A percentile compares a stretch with the other conserved stretches of the same genome.
phyloP scores from a whole-genome alignment of 2,113 vertebrate genomes.

The Pseudonaja textilis region DNA sequence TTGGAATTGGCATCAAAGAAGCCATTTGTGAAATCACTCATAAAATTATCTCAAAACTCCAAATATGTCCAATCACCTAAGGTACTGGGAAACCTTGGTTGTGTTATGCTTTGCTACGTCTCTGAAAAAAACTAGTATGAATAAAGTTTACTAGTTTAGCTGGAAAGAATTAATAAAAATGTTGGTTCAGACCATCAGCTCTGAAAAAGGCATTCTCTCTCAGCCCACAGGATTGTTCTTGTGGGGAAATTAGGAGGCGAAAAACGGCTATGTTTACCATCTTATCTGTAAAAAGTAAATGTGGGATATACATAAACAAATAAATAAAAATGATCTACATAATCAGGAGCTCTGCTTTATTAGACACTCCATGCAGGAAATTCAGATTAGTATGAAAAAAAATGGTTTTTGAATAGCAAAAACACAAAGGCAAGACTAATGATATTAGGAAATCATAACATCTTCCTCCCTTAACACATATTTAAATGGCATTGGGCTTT shows the following conservation, averaged over 20 bases:
- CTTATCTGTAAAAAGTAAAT: background rate
- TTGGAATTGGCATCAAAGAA: background rate
- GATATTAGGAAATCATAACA: background rate
- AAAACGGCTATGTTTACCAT: background rate
- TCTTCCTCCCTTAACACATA: background rate
- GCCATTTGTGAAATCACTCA: background rate
- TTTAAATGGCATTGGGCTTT: background rate
- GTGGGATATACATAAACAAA: background rate
- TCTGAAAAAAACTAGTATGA: background rate
- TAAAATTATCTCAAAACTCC: background rate
- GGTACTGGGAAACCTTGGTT: background rate
- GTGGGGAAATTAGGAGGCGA: background rate
- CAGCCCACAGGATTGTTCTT: background rate
- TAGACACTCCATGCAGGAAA: background rate
- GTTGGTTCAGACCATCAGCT: background rate
- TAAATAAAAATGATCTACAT: background rate
- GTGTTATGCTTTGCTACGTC: background rate
- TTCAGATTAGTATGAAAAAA: background rate
- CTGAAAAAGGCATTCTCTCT: background rate
- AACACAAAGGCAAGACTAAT: background rate
- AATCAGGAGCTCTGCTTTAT: background rate
- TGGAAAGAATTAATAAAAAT: background rate
- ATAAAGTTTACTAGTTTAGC: background rate
- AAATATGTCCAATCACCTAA: background rate
- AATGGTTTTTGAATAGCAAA: background rate